Evolutionary conservation across 2,113 vertebrate species (phyloP).

Genomic region (Prionailurus bengalensis): DNA sequence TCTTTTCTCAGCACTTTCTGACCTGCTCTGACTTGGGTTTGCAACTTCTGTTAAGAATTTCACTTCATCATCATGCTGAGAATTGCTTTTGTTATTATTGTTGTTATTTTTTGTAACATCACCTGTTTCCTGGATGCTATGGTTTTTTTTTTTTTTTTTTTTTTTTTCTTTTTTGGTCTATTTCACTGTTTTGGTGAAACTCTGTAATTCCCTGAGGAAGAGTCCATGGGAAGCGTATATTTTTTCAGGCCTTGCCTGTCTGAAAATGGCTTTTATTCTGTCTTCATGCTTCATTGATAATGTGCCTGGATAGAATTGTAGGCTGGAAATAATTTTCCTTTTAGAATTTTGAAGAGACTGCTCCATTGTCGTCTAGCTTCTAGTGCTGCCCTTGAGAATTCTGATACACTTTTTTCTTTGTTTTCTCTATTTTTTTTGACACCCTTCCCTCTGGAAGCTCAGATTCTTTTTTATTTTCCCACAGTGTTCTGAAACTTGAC

Average conservation of each 20-base stretch:
- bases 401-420: not conserved
- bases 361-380: not conserved
- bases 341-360: not conserved
- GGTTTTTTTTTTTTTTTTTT: too few relatives aligned
- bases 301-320: not conserved
- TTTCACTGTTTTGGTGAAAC: not conserved
- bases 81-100: not conserved
- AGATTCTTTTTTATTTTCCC: not conserved
- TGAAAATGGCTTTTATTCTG: not conserved
- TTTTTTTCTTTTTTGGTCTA: not conserved
- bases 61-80: not conserved
- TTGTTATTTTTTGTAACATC: not conserved
- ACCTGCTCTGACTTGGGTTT: not conserved
- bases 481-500: not conserved
- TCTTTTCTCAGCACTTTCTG: not conserved
- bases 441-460: not conserved
- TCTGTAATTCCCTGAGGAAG: not conserved
- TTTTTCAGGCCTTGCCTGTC: not conserved
- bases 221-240: not conserved
- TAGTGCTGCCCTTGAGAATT: not conserved
- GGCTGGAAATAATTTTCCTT: not conserved
- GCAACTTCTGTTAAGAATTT: not conserved
- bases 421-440: not conserved
- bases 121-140: not conserved
- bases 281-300: not conserved